Evolutionary conservation across 2,797 vertebrate species (phyloP), one percentile per base, ranked within the genome.

Genomic region (Catharus ustulatus): DNA sequence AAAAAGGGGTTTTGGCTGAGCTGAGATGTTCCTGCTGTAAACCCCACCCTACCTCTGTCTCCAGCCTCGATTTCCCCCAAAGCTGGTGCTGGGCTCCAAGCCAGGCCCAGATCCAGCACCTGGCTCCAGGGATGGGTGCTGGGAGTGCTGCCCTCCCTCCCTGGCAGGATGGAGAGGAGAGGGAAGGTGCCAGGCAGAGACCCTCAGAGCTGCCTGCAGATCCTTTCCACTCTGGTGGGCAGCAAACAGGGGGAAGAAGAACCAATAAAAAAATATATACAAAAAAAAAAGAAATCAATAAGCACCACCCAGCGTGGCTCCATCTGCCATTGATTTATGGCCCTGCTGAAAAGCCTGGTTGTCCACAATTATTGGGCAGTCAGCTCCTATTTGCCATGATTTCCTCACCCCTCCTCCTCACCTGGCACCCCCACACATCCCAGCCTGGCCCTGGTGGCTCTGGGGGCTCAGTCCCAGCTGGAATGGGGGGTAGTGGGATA

Each of bases 251-350:
- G 45, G 68, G 62, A 43, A 77, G 57, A 71, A 51, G 64, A 26
- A 40, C 57, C 22, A n/a, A 69, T 10, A 24, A 52, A 42, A 27
- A 18, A 4, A 18, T 12, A 68, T 11, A 40, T 12, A 34, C 34
- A 34, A 34, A 26, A 7, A 24, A 36, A 21, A 10, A 24, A 93
- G 8, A 94, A 97, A 94, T 97, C 96, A 49, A 95, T 96, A 83
- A 45, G 49, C 54, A 77, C 81, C 91, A 90, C 76, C 88, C 95
- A 76, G 78, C 24, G 21, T 87, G 87, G 87, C 92, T 93, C 93
- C 76, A 77, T 92, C 77, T 94, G 54, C 91, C 92, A 91, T 87
- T 96, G 97, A 97, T 97, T 96, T 95, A 97, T 93, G 88, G 84
- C 84, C 76, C 78, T 85, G 82, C 88, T 93, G 94, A 91, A 95